Percentiles rank a stretch among this genome's conserved stretches.
phyloP scores from a whole-genome alignment of 2,113 vertebrate species.

The Garra rufa region DNA sequence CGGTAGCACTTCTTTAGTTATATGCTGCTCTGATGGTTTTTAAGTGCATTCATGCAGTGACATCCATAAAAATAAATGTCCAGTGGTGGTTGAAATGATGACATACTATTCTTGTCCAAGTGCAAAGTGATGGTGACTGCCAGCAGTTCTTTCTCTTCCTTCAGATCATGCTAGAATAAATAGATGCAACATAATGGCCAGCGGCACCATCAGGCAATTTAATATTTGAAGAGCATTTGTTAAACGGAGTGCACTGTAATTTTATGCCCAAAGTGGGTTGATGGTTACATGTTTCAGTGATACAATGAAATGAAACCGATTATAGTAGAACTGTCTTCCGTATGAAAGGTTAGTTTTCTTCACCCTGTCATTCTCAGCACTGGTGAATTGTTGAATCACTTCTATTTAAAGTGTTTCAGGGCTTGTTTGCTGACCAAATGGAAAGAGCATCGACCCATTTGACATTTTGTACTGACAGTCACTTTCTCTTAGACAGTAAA shows the following conservation, averaged over 20 bases:
- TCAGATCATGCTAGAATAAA: slow-evolving; percentile 54
- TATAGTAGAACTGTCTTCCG: not conserved
- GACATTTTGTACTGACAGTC: slow-evolving; percentile 32
- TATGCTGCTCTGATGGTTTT: slow-evolving; percentile 55
- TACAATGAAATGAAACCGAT: slow-evolving; percentile 29
- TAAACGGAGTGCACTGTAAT: slow-evolving; percentile 5
- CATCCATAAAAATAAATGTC: slow-evolving; percentile 66
- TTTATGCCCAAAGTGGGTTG: not conserved
- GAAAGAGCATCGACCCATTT: slow-evolving; percentile 31
- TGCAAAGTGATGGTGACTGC: slow-evolving; percentile 52
- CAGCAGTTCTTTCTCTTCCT: slow-evolving; percentile 31
- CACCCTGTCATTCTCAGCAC: not conserved
- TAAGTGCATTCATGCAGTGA: slow-evolving; percentile 64
- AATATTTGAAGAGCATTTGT: slow-evolving; percentile 47
- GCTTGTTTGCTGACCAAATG: slow-evolving; percentile 6
- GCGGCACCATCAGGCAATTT: slow-evolving; percentile 13
- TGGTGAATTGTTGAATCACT: not conserved
- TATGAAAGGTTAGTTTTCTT: not conserved
- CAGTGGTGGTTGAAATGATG: slow-evolving; percentile 47
- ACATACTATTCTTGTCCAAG: slow-evolving; percentile 58
- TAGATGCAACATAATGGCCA: slow-evolving; percentile 35
- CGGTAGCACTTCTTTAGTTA: slow-evolving; percentile 47
- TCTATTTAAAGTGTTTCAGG: not conserved
- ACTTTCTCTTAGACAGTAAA: not conserved
- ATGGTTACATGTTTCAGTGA: slow-evolving; percentile 17